phyloP scores from a whole-genome alignment of 1,140 invertebrate species.

The Pseudoatta argentina region DNA sequence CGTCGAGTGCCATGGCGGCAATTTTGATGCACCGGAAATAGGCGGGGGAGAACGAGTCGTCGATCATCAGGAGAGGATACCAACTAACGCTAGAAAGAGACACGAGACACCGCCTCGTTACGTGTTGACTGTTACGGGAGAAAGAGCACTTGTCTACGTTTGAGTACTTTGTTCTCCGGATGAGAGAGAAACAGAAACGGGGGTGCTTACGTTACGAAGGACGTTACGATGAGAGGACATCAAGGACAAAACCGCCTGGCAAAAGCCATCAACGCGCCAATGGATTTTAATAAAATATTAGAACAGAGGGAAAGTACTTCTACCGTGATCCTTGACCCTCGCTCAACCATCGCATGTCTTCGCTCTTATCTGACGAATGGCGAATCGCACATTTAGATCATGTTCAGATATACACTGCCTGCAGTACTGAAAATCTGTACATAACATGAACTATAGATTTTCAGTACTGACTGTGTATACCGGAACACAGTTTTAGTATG shows the following conservation, averaged over 20 bases:
- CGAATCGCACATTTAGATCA: not conserved
- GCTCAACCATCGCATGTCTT: slow-evolving; percentile 8
- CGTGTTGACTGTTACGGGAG: slow-evolving; percentile 68
- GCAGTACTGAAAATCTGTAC: too few relatives aligned
- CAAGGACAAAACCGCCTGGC: slow-evolving; percentile 44
- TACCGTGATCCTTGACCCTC: slow-evolving; percentile 12
- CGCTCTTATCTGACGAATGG: slow-evolving; percentile 4
- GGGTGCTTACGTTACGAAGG: slow-evolving; percentile 51
- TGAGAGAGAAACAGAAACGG: not conserved
- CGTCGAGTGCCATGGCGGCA: not conserved
- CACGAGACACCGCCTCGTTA: slow-evolving; percentile 73
- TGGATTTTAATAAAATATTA: slow-evolving; percentile 66
- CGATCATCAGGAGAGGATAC: slow-evolving; percentile 7
- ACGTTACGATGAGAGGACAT: slow-evolving; percentile 42
- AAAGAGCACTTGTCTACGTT: slow-evolving; percentile 73
- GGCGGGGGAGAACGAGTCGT: not conserved
- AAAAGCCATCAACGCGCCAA: slow-evolving; percentile 52
- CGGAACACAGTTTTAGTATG: not conserved
- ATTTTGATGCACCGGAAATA: slow-evolving; percentile 19
- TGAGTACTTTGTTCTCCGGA: slow-evolving; percentile 67
- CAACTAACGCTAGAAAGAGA: slow-evolving; percentile 47
- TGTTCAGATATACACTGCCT: too few relatives aligned
- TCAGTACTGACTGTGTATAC: too few relatives aligned
- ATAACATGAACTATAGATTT: too few relatives aligned
- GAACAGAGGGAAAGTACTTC: not conserved